Evolutionary conservation across 2,797 vertebrate species (phyloP).

Genomic region (Synanceia verrucosa): DNA sequence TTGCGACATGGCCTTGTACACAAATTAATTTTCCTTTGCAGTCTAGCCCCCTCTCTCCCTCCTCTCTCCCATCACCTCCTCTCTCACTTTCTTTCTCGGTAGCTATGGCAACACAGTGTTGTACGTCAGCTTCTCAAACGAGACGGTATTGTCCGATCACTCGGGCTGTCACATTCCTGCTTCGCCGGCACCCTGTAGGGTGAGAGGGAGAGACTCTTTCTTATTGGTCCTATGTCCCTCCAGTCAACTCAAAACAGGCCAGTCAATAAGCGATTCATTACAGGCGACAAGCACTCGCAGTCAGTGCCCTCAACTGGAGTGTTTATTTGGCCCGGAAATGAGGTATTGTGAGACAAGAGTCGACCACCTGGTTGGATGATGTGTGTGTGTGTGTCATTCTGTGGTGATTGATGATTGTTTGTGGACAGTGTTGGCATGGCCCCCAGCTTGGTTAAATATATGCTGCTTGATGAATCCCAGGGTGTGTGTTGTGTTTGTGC

Average conservation of each 20-base stretch:
- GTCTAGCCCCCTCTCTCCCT: constrained; percentile 44
- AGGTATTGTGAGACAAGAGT: constrained; percentile 65
- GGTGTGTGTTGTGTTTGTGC: constrained; percentile 14
- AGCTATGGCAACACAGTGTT: constrained; percentile 81
- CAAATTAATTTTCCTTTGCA: constrained; percentile 77
- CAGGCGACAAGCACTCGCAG: constrained; percentile 56
- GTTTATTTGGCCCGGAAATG: constrained; percentile 64
- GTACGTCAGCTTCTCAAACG: constrained; percentile 76
- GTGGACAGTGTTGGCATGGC: constrained; percentile 67
- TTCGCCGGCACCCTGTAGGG: constrained; percentile 44
- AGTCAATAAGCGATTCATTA: constrained; percentile 69
- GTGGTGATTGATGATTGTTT: constrained; percentile 73
- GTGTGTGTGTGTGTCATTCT: constrained; percentile 16
- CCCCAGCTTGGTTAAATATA: constrained; percentile 65
- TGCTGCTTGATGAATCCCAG: constrained; percentile 62
- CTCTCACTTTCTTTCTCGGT: constrained; percentile 64
- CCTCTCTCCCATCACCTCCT: constrained; percentile 45
- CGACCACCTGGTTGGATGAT: constrained; percentile 63
- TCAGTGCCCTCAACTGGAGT: constrained; percentile 55
- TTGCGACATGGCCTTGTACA: constrained; percentile 68
- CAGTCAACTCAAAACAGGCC: constrained; percentile 47
- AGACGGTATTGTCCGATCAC: constrained; percentile 71
- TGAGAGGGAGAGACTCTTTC: constrained; percentile 10
- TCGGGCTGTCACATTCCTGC: constrained; percentile 61
- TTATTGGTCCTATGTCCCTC: constrained; percentile 36